Evolutionary conservation across 2,888 invertebrate species (phyloP), one percentile per base, ranked within the genome.

Genomic region (Morpho helenor): DNA sequence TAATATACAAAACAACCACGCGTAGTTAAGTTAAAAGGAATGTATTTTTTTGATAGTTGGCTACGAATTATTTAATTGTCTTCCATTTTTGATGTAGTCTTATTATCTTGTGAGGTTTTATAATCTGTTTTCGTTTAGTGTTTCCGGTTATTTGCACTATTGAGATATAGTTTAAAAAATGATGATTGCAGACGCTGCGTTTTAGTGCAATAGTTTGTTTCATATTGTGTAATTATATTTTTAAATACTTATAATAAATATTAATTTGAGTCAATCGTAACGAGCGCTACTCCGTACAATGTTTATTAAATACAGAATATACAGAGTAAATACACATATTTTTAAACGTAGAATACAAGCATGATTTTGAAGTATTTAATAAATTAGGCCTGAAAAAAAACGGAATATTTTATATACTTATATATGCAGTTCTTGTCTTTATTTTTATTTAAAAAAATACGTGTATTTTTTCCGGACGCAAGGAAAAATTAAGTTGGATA

Each of bases 11-110:
- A 60, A 57, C 56, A 63, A 65, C 61, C 63, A 63, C 63, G 57
- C 61, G 61, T 63, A 59, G 59, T 59, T 61, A 57, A 50, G 56
- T 60, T 46, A 55, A 54, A 56, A 47, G 60, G 59, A 51, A 63
- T 48, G 58, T 66, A 59, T 78, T 55, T 76, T 81, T 83, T 77
- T 68, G 73, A 73, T 73, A 75, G 89, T 90, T 90, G 89, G 89
- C 88, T 90, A 89, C 89, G 82, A 88, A 89, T 90, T 89, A 89
- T 88, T 88, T 85, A 76, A 74, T 78, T 75, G 89, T 90, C 89
- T 90, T 90, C 89, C 89, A 89, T 82, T 79, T 75, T 76, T 72
- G 71, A 73, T 65, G 77, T 84, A 81, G 77, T 71, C 59, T 63
- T 55, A 54, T 67, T 69, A 61, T 64, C 61, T 63, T 57, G 64